Conservation (phyloP, 37 sponge, comb jelly and placozoan genomes). For the Corticium candelabrum region DNA sequence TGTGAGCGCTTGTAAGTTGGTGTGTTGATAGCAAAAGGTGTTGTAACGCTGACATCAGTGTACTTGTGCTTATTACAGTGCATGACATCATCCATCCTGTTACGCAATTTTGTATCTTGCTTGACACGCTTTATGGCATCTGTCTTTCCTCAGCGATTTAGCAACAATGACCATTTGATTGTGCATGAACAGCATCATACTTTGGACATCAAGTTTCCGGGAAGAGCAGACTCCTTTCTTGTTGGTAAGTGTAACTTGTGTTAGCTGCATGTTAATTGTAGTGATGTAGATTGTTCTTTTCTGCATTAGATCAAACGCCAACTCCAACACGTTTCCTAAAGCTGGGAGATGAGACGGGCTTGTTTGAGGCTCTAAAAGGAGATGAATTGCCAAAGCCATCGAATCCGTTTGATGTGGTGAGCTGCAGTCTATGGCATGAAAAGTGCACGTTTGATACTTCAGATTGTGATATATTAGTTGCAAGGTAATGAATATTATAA, state of each 20-base stretch:
- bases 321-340: constrained; percentile 82
- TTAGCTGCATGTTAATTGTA: no score
- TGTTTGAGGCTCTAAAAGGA: constrained; percentile 57
- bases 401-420: constrained; percentile 74
- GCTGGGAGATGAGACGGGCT: constrained; percentile 56
- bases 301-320: constrained; percentile 72
- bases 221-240: not conserved
- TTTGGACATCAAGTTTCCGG: not conserved
- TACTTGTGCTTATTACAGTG: no score
- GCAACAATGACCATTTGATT: not conserved
- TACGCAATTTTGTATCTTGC: no score
- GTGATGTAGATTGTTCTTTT: no score
- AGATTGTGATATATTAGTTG: no score
- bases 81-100: no score
- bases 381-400: constrained; percentile 16
- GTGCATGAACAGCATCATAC: constrained; percentile 6
- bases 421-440: not conserved
- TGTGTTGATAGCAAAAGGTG: no score
- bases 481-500: no score
- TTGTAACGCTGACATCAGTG: no score
- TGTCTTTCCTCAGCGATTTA: not conserved
- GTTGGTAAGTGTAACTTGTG: no score
- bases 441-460: not conserved
- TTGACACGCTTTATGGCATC: no score
- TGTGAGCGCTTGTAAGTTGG: no score